Percentiles rank a stretch among this genome's conserved stretches.
Evolutionary conservation across 2,113 vertebrate species (phyloP).

Genomic region (Nesogale talazaci): DNA sequence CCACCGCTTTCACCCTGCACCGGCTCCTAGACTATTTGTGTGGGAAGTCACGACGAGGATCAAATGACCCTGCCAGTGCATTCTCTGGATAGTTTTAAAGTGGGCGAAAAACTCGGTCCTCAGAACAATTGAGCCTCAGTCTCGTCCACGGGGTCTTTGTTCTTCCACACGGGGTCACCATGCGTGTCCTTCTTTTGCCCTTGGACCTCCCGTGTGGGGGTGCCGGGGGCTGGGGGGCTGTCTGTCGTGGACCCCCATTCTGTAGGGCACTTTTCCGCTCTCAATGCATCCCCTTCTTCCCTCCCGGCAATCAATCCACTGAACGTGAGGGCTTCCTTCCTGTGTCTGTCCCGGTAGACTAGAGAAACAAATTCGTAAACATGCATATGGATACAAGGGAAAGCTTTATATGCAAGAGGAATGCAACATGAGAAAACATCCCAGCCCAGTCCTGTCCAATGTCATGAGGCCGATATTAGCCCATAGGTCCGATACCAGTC

Average conservation of each 20-base stretch:
- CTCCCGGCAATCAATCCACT: no score
- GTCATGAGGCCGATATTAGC: no score
- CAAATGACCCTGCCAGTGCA: constrained; percentile 53
- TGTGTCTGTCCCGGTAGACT: no score
- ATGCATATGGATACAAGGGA: no score
- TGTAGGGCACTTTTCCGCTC: neutral
- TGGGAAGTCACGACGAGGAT: constrained; percentile 44
- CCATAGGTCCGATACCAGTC: no score
- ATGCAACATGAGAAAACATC: no score
- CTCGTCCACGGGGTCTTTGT: constrained; percentile 16
- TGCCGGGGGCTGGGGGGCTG: neutral
- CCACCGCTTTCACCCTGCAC: neutral
- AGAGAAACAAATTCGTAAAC: no score
- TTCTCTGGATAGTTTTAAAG: constrained; percentile 70
- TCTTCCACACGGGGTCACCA: neutral
- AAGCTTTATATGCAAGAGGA: no score
- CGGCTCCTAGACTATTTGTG: constrained; percentile 36
- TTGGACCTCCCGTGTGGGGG: neutral
- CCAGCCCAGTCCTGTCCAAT: no score
- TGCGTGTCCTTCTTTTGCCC: neutral
- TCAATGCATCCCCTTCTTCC: neutral
- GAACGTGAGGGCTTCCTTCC: no score
- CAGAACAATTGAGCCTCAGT: neutral
- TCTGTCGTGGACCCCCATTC: neutral
- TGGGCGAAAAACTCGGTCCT: constrained; percentile 58